These are phyloP conservation scores for Caenorhabditis elegans DNA, from an alignment of 1,140 invertebrate species.

Conservation along the genomic window DNA sequence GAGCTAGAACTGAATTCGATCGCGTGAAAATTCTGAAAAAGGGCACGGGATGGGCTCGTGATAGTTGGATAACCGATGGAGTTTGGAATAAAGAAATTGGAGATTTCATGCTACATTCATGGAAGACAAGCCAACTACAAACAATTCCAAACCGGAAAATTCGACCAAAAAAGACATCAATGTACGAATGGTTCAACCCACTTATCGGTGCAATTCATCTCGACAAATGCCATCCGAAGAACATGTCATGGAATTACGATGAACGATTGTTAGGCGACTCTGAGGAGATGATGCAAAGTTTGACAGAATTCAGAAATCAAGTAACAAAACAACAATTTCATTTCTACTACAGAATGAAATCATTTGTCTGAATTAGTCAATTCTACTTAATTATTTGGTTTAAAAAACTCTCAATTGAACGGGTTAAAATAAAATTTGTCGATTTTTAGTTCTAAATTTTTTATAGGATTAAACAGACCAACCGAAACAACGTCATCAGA, in stretches of 20 bases:
- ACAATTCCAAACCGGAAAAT: neutral
- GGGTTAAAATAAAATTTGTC: too few species aligned
- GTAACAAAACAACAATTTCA: neutral
- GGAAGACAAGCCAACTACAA: slow-evolving; percentile 11
- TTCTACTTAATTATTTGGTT: neutral
- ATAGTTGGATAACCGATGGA: slow-evolving; percentile 1
- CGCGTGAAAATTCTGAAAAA: slow-evolving; percentile 1
- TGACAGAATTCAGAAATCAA: neutral
- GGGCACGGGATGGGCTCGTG: slow-evolving; percentile 1
- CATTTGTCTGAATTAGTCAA: neutral
- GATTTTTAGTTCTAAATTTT: too few species aligned
- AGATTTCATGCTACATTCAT: slow-evolving; percentile 20
- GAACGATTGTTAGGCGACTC: slow-evolving; percentile 11
- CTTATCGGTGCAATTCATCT: neutral
- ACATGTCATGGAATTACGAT: slow-evolving; percentile 9
- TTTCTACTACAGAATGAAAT: slow-evolving; percentile 10
- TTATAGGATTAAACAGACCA: too few species aligned
- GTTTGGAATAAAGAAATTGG: slow-evolving; percentile 14
- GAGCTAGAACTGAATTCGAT: slow-evolving; percentile 10
- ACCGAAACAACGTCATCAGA: too few species aligned
- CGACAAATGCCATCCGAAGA: slow-evolving; percentile 12
- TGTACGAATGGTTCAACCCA: slow-evolving; percentile 20
- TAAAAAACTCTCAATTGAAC: too few species aligned
- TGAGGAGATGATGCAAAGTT: neutral
- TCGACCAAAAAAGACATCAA: neutral